phyloP scores from a whole-genome alignment of 2,113 vertebrate species.

The Thymallus thymallus region DNA sequence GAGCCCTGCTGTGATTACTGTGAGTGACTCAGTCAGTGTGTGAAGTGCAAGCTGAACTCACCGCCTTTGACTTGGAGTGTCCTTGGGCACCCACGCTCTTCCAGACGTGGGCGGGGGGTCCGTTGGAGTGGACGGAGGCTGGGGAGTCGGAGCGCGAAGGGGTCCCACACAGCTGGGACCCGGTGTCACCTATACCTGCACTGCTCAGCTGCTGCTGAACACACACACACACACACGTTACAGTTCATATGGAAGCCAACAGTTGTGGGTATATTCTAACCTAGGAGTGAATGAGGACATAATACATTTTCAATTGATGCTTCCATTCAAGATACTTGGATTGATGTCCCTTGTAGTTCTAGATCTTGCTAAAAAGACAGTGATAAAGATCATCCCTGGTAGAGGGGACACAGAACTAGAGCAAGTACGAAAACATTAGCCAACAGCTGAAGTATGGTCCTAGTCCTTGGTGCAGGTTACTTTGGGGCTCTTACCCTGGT shows the following conservation, averaged over 20 bases:
- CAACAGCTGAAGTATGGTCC: neutral
- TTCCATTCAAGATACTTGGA: no score
- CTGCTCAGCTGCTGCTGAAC: slow-evolving; percentile 45
- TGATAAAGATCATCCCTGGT: no score
- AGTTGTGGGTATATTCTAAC: no score
- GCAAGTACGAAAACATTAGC: neutral
- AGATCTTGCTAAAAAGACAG: no score
- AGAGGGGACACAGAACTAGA: neutral
- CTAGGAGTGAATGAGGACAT: no score
- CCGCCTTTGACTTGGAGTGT: slow-evolving; percentile 47
- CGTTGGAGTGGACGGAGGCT: neutral
- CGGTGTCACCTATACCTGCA: neutral
- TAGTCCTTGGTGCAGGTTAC: neutral
- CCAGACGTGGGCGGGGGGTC: slow-evolving; percentile 56
- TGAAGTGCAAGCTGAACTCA: slow-evolving; percentile 28
- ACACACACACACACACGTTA: neutral
- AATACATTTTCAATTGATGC: no score
- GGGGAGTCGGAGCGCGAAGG: slow-evolving; percentile 8
- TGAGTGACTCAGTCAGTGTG: neutral
- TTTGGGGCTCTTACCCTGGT: slow-evolving; percentile 58
- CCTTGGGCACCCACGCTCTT: slow-evolving; percentile 26
- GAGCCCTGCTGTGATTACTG: neutral
- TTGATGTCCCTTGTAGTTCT: no score
- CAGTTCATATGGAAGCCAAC: no score
- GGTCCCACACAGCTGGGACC: no score